phyloP scores from a whole-genome alignment of 2,888 invertebrate genomes.

The Fissipunctia ypsillon region DNA sequence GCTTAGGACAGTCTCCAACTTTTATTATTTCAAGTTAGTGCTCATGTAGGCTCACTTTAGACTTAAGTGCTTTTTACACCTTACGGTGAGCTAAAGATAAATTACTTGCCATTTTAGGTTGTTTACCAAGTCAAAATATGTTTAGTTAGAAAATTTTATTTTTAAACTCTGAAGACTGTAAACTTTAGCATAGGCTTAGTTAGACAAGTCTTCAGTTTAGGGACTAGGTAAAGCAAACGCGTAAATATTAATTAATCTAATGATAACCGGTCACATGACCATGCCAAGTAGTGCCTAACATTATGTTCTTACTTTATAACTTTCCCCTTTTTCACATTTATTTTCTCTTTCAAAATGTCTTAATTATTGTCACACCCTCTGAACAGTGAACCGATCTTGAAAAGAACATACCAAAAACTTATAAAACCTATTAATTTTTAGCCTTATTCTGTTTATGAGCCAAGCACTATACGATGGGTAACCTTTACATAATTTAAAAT shows the following conservation, averaged over 20 bases:
- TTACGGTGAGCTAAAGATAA: neutral
- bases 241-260: conserved; percentile 9
- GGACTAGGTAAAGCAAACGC: neutral
- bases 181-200: neutral
- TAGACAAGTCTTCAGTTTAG: neutral
- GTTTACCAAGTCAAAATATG: conserved; percentile 11
- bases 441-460: neutral
- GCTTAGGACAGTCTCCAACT: neutral
- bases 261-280: too few species aligned
- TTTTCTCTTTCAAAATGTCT: neutral
- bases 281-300: too few species aligned
- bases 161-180: conserved; percentile 7
- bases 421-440: neutral
- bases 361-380: neutral
- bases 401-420: neutral
- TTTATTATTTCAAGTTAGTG: conserved; percentile 1
- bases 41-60: neutral
- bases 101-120: conserved; percentile 7
- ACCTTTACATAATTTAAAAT: conserved; percentile 9
- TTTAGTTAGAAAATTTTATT: conserved; percentile 1
- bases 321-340: neutral
- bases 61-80: neutral
- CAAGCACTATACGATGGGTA: neutral
- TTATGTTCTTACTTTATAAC: too few species aligned
- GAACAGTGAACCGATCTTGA: neutral